Evolutionary conservation across 2,113 vertebrate species (phyloP).

Genomic region (Tachysurus vachellii): DNA sequence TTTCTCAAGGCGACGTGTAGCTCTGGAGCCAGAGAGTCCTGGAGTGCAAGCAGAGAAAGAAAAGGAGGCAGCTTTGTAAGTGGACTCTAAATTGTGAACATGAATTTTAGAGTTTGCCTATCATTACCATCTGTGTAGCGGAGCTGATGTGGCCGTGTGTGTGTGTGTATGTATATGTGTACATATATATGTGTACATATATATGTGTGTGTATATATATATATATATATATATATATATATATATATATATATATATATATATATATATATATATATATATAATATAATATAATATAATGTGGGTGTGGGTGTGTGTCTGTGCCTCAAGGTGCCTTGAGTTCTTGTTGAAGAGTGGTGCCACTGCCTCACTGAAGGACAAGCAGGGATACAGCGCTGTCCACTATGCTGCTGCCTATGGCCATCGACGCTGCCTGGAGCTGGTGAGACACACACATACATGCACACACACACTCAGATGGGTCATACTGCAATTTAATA

Average conservation of each 20-base stretch:
- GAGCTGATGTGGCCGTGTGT: slow-evolving; percentile 17
- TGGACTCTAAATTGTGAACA: slow-evolving; percentile 47
- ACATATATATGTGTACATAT: too few species aligned
- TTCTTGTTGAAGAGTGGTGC: slow-evolving; percentile 91
- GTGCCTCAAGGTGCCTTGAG: slow-evolving; percentile 84
- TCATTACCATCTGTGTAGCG: background rate
- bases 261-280: too few species aligned
- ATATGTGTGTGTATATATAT: too few species aligned
- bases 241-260: too few species aligned
- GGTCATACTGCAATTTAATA: background rate
- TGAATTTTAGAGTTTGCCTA: background rate
- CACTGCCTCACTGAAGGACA: slow-evolving; percentile 85
- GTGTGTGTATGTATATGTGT: slow-evolving; percentile 13
- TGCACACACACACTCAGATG: background rate
- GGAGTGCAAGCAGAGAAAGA: slow-evolving; percentile 85
- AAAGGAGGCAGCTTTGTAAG: slow-evolving; percentile 93
- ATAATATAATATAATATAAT: too few species aligned
- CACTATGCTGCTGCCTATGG: slow-evolving; percentile 96
- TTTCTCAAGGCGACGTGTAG: slow-evolving; percentile 81
- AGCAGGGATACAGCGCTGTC: slow-evolving; percentile 90
- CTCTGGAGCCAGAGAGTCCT: slow-evolving; percentile 89
- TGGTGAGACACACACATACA: slow-evolving; percentile 72
- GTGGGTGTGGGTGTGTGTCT: slow-evolving; percentile 30
- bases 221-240: too few species aligned
- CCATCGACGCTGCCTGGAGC: slow-evolving; percentile 89